Percentiles rank a stretch among this genome's conserved stretches.
These are phyloP conservation scores for Spisula subtruncata DNA, from an alignment of 2,888 invertebrate species.

Conservation along the genomic window DNA sequence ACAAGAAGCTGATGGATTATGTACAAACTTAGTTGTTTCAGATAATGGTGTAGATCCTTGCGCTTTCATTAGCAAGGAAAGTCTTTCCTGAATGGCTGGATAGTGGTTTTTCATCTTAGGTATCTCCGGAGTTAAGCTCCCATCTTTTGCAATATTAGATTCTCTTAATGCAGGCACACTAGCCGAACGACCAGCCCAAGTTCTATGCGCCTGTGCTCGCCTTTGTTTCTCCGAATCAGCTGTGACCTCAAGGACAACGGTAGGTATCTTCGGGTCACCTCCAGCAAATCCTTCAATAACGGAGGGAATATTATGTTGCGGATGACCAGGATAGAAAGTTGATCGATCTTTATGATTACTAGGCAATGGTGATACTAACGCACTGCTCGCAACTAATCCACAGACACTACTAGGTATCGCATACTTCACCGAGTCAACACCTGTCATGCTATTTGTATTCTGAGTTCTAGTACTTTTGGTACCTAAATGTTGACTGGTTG, in stretches of 20 bases:
- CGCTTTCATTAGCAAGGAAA: conserved; percentile 63
- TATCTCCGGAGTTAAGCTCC: conserved; percentile 24
- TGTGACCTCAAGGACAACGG: conserved; percentile 62
- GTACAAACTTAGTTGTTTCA: neutral
- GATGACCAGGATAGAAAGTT: neutral
- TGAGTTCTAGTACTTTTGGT: neutral
- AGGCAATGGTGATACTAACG: neutral
- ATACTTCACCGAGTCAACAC: neutral
- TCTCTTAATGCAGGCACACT: neutral
- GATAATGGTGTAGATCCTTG: conserved; percentile 40
- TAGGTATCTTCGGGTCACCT: conserved; percentile 55
- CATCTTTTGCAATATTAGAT: neutral
- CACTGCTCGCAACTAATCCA: conserved; percentile 4
- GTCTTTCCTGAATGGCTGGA: conserved; percentile 52
- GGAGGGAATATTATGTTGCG: neutral
- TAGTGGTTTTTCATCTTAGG: conserved; percentile 39
- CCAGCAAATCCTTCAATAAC: conserved; percentile 14
- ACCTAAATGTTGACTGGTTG: neutral
- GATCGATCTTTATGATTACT: conserved; percentile 3
- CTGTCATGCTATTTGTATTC: neutral
- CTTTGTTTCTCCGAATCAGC: conserved; percentile 51
- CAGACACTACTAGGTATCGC: neutral
- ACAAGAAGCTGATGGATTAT: neutral
- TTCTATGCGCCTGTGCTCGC: conserved; percentile 31
- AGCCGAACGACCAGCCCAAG: conserved; percentile 22